A percentile compares a stretch with the other conserved stretches of the same genome.
phyloP scores from a whole-genome alignment of 2,113 vertebrate species.

The Campylomormyrus tamandua region DNA sequence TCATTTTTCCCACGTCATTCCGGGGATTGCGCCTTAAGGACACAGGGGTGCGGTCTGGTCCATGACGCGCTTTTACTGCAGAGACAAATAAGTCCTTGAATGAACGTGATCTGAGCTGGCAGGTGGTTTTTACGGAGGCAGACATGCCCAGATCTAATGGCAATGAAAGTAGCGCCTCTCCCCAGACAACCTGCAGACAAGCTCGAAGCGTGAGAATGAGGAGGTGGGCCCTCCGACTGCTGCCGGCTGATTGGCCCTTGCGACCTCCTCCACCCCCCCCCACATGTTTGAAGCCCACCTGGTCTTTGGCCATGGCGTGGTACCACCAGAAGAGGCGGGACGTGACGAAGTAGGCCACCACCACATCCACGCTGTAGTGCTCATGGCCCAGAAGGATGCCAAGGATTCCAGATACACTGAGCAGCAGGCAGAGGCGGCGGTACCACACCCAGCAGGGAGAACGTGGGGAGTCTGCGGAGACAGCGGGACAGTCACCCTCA shows the following conservation, averaged over 20 bases:
- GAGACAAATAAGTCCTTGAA: not conserved
- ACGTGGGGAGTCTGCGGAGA: slow-evolving; percentile 72
- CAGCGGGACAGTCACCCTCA: not conserved
- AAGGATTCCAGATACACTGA: slow-evolving; percentile 75
- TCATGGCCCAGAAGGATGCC: slow-evolving; percentile 88
- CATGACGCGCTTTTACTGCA: not conserved
- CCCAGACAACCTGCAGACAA: not conserved
- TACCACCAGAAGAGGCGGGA: slow-evolving; percentile 91
- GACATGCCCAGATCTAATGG: not conserved
- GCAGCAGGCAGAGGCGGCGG: slow-evolving; percentile 77
- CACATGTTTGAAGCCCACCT: slow-evolving; percentile 53
- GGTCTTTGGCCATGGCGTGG: slow-evolving; percentile 88
- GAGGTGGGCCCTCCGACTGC: not conserved
- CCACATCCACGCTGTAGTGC: slow-evolving; percentile 89
- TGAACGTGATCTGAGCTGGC: not conserved
- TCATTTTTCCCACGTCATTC: not conserved
- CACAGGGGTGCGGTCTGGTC: not conserved
- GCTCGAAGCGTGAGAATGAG: not conserved
- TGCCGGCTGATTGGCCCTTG: not conserved
- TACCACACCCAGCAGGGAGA: slow-evolving; percentile 78
- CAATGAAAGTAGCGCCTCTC: not conserved
- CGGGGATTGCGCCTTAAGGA: not conserved
- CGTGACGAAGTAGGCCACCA: slow-evolving; percentile 82
- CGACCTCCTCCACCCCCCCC: not conserved
- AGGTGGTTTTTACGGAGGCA: not conserved